A percentile compares a stretch with the other conserved stretches of the same genome.
These are phyloP conservation scores for Acropora yongei DNA, from an alignment of 64 coral and sea anemone species.

Conservation along the genomic window DNA sequence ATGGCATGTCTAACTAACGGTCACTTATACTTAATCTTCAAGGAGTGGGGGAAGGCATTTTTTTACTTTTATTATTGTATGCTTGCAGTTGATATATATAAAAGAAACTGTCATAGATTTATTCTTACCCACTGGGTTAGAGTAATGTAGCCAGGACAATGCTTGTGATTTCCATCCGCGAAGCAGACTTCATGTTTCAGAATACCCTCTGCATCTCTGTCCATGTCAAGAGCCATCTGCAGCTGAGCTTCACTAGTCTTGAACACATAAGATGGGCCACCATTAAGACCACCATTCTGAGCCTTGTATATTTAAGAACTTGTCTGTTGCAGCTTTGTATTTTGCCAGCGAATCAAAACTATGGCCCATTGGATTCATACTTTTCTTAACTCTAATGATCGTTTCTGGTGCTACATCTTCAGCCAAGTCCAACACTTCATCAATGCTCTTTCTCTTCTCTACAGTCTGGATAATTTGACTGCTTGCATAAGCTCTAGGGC, in stretches of 20 bases:
- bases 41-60: not conserved
- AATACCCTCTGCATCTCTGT: no score
- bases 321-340: constrained; percentile 71
- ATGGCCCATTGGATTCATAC: constrained; percentile 48
- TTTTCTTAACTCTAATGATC: constrained; percentile 41
- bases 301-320: constrained; percentile 62
- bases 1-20: constrained; percentile 7
- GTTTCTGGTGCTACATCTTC: constrained; percentile 36
- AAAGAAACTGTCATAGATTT: constrained; percentile 3
- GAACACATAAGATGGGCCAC: no score
- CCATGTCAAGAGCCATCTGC: no score
- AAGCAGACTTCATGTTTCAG: constrained; percentile 57
- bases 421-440: constrained; percentile 52
- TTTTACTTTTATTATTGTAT: constrained; percentile 6
- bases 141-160: constrained; percentile 55
- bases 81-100: not conserved
- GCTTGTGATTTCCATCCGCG: constrained; percentile 66
- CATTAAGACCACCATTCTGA: no score
- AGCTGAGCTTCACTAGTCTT: no score
- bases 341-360: constrained; percentile 75
- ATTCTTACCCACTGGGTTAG: constrained; percentile 75
- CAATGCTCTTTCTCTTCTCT: constrained; percentile 57
- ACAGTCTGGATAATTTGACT: constrained; percentile 63
- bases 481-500: constrained; percentile 60
- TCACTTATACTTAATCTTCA: not conserved